Evolutionary conservation across 2,797 vertebrate species (phyloP), one percentile per base, ranked within the genome.

Genomic region (Scarus forsteni): DNA sequence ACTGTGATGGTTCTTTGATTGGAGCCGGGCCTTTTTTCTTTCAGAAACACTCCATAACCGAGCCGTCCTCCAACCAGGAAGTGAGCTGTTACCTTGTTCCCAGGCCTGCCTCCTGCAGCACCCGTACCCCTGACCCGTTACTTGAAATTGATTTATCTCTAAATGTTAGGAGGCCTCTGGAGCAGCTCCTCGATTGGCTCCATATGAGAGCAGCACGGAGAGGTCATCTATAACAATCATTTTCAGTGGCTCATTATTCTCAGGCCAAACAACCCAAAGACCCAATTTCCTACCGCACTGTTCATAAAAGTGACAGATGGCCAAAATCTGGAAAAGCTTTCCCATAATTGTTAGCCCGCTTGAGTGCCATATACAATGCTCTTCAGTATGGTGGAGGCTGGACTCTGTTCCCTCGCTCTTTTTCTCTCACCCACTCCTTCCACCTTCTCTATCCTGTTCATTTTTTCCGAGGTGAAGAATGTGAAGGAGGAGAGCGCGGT

Each of bases 281-380:
- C 85, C 90, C 89, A 92, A 92, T 94, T 95, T 94, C 91, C 92
- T 92, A 90, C 77, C 82, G 61, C 85, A 90, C 86, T 90, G 92
- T 93, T 93, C 92, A 92, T 94, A 92, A 94, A 94, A 91, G 86
- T 93, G 93, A 95, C 91, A 94, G 90, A 94, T 92, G 93, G 92
- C 88, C 79, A 79, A 90, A 93, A 92, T 89, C 92, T 92, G 92
- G 89, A 91, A 92, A 93, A 86, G 88, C 85, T 86, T 92, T 91
- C 60, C 88, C 84, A 74, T 91, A 87, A 91, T 89, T 66, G 84
- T 92, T 90, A 86, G 82, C 63, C 81, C 71, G 52, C 77, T 83
- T 58, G 83, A 84, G 84, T 78, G 70, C 81, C 73, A 83, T 85
- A 85, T 82, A 90, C 85, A 92, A 85, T 80, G 80, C 85, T 89